Base-by-base conservation (phyloP, 2,888 invertebrate genomes). In the Notodonta dromedarius region DNA sequence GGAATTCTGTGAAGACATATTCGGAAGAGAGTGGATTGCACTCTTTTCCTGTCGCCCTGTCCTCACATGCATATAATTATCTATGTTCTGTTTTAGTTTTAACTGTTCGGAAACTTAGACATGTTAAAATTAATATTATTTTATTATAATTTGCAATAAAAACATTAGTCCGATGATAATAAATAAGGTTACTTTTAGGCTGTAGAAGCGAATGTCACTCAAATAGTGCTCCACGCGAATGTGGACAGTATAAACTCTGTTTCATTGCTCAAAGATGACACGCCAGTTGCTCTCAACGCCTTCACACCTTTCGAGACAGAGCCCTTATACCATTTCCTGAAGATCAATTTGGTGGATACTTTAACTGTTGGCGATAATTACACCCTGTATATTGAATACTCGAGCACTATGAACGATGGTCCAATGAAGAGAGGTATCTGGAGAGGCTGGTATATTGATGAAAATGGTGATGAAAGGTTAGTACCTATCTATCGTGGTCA, bases 181-280 rank as follows among this genome's bases (percentile, higher is more conserved):
- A 42, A 42, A 42, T 42, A n/a, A n/a, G 5, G n/a, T n/a, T 46
- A n/a, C 5, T 79, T 94, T 24, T 66, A 87, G 80, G 86, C 94
- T 0, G 74, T 59, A 0, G 83, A 84, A 72, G 70, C 71, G n/a
- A 78, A 83, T 51, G 90, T 94, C 0, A 82, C 62, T 0, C 73
- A 85, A 69, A 86, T 95, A 5, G 86, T 91, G 0, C 76, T 95
- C 2, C 95, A 95, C 63, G 83, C 94, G 0, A 94, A 94, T 60
- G 89, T 94, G 0, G 83, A 90, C 71, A 62, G 70, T n/a, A 76
- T 93, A 39, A 81, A 80, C 12, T 60, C 57, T 32, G 52, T 90
- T 1, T 77, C 67, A 54, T 59, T 90, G 13, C 55, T 72, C 0
- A 50, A 58, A 40, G 58, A 65, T 0, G 84, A 78, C 0, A 44